Base-by-base conservation (phyloP, 2,113 vertebrate genomes). In the Chitala chitala region DNA sequence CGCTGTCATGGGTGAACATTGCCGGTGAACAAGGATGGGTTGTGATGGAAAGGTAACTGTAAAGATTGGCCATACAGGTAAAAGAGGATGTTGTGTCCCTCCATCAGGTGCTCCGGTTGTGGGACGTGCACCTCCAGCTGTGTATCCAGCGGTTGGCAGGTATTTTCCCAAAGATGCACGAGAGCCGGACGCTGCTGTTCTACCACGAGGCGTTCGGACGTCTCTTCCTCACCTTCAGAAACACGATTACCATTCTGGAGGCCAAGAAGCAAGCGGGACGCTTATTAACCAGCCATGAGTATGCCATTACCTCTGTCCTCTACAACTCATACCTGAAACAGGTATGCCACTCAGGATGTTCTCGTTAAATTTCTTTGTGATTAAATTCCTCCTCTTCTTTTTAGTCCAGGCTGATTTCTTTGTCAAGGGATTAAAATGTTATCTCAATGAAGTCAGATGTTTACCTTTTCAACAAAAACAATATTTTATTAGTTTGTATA, bases 241-340 rank as follows among this genome's bases (percentile, higher is more conserved):
- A 90, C 76, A 89, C 87, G 38, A 73, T 90, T 68, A 83, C 88
- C 29, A 5, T 91, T 10, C 68, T 94, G 81, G 87, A 89, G 74
- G 83, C 78, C 38, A 76, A 80, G 61, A 81, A 76, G 29, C 88
- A 87, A 69, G 65, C 78, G 20, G 51, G 76, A 22, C 89, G 71
- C 69, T 81, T 78, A 73, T 73, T 82, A 75, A 87, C 80, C 82
- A 92, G 90, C 79, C 88, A 92, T 0, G 36, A 86, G 50, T 87
- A 83, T 53, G 80, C 85, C 0, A 86, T 91, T 75, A 91, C 85
- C 0, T 91, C 90, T 71, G 85, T 92, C 29, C 84, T 91, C 59
- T 89, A 89, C 54, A 89, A 79, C 73, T 85, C 42, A 0, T 54
- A 83, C 55, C 80, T 86, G 74, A 88, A 86, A 78, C 89, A 93